Conservation (phyloP, 64 coral and sea anemone species). For the Acropora yongei region DNA sequence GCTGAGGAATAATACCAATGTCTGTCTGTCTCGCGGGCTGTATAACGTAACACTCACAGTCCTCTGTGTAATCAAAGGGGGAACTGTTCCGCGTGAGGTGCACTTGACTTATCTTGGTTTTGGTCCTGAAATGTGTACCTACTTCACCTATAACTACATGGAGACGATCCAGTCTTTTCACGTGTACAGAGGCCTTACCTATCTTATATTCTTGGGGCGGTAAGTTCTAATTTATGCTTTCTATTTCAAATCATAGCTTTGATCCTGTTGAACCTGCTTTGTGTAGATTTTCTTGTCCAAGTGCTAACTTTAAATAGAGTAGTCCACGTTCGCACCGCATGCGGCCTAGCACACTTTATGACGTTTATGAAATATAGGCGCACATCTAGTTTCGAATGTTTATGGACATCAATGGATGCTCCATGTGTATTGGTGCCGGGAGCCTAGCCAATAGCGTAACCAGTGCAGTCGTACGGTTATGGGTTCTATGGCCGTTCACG, state of each 20-base stretch:
- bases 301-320: too few species aligned
- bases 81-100: neutral
- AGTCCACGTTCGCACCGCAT: too few species aligned
- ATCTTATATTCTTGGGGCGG: slow-evolving; percentile 25
- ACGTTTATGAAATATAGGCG: too few species aligned
- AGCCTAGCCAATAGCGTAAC: too few species aligned
- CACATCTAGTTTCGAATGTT: too few species aligned
- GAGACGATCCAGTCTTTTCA: slow-evolving; percentile 26
- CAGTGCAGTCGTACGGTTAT: too few species aligned
- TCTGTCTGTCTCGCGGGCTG: neutral
- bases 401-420: too few species aligned
- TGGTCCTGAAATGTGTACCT: slow-evolving; percentile 6
- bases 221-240: neutral
- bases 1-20: neutral
- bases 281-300: too few species aligned
- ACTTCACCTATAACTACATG: neutral
- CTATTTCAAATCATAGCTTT: neutral
- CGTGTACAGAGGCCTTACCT: slow-evolving; percentile 27
- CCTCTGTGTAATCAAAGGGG: slow-evolving; percentile 25
- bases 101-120: slow-evolving; percentile 1
- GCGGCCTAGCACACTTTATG: too few species aligned
- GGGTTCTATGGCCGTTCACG: too few species aligned
- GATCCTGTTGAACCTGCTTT: too few species aligned
- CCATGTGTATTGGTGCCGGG: too few species aligned
- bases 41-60: slow-evolving; percentile 21